These are phyloP conservation scores for Heptranchias perlo DNA, from an alignment of 2,113 vertebrate species.

Conservation along the genomic window DNA sequence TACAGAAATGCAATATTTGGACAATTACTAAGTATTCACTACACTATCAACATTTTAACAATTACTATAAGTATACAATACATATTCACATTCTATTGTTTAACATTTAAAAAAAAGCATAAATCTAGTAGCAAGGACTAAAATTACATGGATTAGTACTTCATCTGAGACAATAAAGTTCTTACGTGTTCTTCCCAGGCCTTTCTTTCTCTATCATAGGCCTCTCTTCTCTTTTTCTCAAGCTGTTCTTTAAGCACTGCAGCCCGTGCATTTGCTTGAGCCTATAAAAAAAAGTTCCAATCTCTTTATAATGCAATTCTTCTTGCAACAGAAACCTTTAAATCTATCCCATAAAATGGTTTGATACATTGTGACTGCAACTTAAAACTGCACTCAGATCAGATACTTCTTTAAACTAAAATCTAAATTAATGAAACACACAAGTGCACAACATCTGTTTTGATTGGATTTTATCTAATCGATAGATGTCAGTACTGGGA, in stretches of 20 bases:
- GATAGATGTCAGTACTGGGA: neutral
- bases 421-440: neutral
- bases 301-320: too few relatives aligned
- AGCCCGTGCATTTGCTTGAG: slow-evolving; percentile 78
- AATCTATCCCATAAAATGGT: neutral
- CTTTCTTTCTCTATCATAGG: slow-evolving; percentile 80
- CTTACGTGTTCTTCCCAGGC: slow-evolving; percentile 94
- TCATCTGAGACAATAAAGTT: slow-evolving; percentile 23
- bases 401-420: neutral
- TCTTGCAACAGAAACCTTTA: neutral
- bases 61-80: neutral
- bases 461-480: neutral
- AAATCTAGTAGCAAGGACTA: neutral
- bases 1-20: neutral
- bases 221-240: slow-evolving; percentile 84
- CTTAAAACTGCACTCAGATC: neutral
- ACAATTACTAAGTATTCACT: neutral
- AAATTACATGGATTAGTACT: neutral
- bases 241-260: slow-evolving; percentile 85
- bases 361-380: neutral
- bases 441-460: neutral
- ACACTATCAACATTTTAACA: neutral
- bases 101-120: neutral
- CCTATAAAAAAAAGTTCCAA: slow-evolving; percentile 57
- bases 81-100: neutral